phyloP scores from a whole-genome alignment of 2,888 invertebrate species.

The Thereva nobilitata region DNA sequence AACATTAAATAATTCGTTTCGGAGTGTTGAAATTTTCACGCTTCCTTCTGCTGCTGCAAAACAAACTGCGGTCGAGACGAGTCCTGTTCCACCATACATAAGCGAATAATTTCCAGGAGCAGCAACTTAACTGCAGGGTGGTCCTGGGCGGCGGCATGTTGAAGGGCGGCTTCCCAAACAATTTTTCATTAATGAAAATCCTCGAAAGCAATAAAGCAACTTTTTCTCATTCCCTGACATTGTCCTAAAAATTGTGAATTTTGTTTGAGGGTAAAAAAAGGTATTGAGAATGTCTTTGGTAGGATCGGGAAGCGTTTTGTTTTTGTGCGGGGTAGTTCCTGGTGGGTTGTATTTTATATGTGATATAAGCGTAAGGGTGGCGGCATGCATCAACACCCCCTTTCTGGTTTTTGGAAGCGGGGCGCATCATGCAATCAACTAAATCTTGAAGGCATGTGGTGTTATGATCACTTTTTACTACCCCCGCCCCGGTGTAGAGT shows the following conservation, averaged over 20 bases:
- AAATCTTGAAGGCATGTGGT: conserved; percentile 39
- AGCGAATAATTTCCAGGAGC: not conserved
- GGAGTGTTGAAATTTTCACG: conserved; percentile 22
- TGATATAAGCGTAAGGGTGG: conserved; percentile 18
- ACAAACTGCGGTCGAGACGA: not conserved
- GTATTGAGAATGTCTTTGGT: no score
- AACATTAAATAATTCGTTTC: conserved; percentile 23
- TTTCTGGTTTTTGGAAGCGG: conserved; percentile 3
- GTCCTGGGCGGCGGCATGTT: not conserved
- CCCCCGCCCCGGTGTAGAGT: conserved; percentile 26
- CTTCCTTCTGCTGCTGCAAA: not conserved
- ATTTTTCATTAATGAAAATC: conserved; percentile 37
- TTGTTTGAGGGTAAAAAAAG: not conserved
- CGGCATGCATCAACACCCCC: not conserved
- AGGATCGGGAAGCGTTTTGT: not conserved
- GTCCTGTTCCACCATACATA: not conserved
- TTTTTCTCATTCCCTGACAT: conserved; percentile 18
- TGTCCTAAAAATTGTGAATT: not conserved
- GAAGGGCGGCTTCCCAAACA: not conserved
- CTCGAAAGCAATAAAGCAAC: conserved; percentile 33
- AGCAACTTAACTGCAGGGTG: not conserved
- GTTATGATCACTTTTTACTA: conserved; percentile 36
- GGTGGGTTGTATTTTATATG: conserved; percentile 15
- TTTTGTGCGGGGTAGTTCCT: conserved; percentile 6
- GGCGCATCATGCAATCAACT: conserved; percentile 39